phyloP scores from a whole-genome alignment of 1,140 invertebrate genomes.

The Lepidotrigona ventralis region DNA sequence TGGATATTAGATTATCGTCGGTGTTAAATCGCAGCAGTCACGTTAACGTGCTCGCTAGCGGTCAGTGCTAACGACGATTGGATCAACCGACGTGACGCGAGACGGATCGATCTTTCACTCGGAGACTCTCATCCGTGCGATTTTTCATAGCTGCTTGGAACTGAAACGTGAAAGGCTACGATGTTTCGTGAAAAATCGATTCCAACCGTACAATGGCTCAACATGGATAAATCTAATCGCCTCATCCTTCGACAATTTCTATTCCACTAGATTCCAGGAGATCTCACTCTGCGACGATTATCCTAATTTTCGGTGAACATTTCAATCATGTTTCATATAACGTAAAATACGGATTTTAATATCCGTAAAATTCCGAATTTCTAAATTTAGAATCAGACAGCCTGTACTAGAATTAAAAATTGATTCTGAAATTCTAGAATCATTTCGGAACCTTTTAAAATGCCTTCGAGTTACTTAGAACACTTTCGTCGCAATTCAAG shows the following conservation, averaged over 20 bases:
- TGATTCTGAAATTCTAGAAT: no score
- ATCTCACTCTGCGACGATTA: neutral
- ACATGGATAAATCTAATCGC: no score
- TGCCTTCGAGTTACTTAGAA: no score
- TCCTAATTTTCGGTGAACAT: neutral
- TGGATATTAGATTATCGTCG: neutral
- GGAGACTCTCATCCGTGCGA: neutral
- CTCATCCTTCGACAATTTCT: neutral
- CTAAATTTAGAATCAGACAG: no score
- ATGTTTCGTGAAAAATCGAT: neutral
- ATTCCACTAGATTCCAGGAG: neutral
- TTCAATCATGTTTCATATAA: no score
- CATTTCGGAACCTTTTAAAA: no score
- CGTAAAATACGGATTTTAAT: no score
- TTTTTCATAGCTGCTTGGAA: neutral
- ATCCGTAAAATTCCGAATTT: no score
- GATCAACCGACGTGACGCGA: neutral
- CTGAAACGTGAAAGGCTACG: neutral
- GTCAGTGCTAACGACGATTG: slow-evolving; percentile 4
- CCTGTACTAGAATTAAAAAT: no score
- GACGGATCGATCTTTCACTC: neutral
- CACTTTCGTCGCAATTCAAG: no score
- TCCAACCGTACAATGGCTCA: neutral
- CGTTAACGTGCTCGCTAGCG: neutral
- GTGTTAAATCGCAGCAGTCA: neutral